Base-by-base conservation (phyloP, 2,113 vertebrate species). In the Crotalus helleri region DNA sequence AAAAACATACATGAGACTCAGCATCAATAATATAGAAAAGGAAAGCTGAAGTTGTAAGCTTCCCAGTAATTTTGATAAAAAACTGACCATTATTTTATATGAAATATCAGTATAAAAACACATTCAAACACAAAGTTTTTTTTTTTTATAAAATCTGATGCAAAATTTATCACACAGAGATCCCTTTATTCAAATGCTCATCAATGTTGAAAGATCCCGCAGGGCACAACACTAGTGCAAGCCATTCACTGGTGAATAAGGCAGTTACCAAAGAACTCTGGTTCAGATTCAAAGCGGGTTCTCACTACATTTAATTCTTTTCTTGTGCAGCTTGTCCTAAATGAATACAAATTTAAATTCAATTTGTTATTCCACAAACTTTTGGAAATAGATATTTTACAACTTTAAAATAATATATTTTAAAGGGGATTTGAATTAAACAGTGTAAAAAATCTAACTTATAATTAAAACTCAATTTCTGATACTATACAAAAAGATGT, bases 271-370 rank as follows among this genome's bases (percentile, higher is more conserved):
- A 0, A 13, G 0, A 23, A 15, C 9, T 7, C 92, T 69, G 55
- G 81, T 17, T 88, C 23, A 53, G 39, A 89, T 91, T 90, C 92
- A 55, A 0, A 91, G 92, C 90, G 54, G 0, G 0, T 49, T 91
- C 46, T 74, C 49, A 49, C 93, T 93, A 95, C 59, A 94, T 94
- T 33, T 88, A 46, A 26, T 92, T 92, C 85, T 95, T 90, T 95
- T 94, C 51, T 0, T 74, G 69, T 86, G 92, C 85, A 89, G 95
- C 29, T 81, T 91, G 92, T 59, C 96, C 96, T 97, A 93, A 93
- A 95, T 94, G 64, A 0, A 94, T 94, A 95, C 21, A 93, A 93
- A 95, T 55, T 44, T 19, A 94, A 92, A 92, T 57, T 0, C 11
- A 0, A 85, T 87, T 95, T 57, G 93, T 74, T 69, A 93, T 94